Percentiles rank a stretch among this genome's conserved stretches.
These are phyloP conservation scores for Limnothrissa miodon DNA, from an alignment of 2,113 vertebrate species.

Conservation along the genomic window DNA sequence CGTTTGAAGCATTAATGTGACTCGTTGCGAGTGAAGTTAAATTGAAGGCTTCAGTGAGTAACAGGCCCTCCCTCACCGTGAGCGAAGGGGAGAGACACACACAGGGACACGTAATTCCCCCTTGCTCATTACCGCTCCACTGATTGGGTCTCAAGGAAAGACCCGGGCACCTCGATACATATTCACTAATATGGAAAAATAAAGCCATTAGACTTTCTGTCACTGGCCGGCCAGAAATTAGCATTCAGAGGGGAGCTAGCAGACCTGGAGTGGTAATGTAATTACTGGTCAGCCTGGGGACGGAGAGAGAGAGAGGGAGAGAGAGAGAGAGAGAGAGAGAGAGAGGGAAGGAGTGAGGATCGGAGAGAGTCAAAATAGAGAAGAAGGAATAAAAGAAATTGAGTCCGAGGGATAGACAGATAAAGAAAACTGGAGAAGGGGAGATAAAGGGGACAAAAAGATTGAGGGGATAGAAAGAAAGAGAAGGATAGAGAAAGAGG, in stretches of 20 bases:
- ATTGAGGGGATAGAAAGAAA: neutral
- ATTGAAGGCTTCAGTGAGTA: neutral
- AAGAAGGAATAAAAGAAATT: too few species aligned
- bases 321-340: too few species aligned
- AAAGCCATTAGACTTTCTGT: neutral
- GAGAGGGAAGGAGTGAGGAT: neutral
- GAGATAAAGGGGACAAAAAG: neutral
- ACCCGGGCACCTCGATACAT: neutral
- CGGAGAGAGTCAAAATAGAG: too few species aligned
- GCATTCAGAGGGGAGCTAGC: neutral
- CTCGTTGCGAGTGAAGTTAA: neutral
- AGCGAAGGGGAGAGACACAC: neutral
- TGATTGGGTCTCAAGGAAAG: neutral
- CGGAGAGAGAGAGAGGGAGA: neutral
- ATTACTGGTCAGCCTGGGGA: neutral
- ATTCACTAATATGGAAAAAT: constrained; percentile 5
- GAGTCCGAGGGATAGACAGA: neutral
- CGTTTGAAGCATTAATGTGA: neutral
- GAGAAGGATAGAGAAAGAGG: neutral
- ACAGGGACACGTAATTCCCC: neutral
- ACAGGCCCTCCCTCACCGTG: neutral
- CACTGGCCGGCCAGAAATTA: neutral
- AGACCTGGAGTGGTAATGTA: neutral
- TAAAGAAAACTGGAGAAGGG: neutral
- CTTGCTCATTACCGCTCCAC: neutral